Base-by-base conservation (phyloP, 2,888 invertebrate species). In the Apotomis capreana region DNA sequence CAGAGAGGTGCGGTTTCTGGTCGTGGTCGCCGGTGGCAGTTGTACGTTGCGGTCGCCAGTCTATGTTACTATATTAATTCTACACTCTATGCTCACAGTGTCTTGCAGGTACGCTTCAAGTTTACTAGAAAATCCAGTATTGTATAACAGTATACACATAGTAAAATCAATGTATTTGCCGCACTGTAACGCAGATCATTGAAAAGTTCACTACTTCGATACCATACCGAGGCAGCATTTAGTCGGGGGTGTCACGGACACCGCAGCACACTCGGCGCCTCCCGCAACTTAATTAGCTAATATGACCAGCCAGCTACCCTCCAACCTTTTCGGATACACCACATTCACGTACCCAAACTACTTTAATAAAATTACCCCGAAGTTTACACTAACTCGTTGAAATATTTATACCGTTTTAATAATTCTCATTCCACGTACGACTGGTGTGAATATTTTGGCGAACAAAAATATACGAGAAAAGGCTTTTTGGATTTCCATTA, bases 261-360 rank as follows among this genome's bases (percentile, higher is more conserved):
- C 76, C 79, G 76, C 80, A 77, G 79, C 81, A 76, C 79, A 80
- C 81, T 78, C 84, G 80, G 80, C 86, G 84, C 79, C 86, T 79
- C 80, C 83, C 86, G 82, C 84, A 83, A 80, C 81, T 84, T 90
- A 90, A 90, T 91, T 91, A 90, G 88, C 88, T 88, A 88, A 90
- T 90, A 90, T 89, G 87, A 89, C 89, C 81, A 79, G 73, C 81
- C 83, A 81, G 83, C 82, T 82, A 83, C 81, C 83, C 84, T 85
- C 82, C 82, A 80, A 83, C 83, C 84, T 85, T 88, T 89, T 88
- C 83, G 80, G 81, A 81, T 81, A 83, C 82, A 83, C 80, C 80
- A 81, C 76, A 85, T 86, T 87, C 85, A 80, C 83, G 83, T 83
- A 77, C 81, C 51, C 36, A 40, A 67, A 62, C 77, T 78, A 81